These are phyloP conservation scores for Aleiodes sp. DNA, from an alignment of 1,140 invertebrate genomes.

Conservation along the genomic window DNA sequence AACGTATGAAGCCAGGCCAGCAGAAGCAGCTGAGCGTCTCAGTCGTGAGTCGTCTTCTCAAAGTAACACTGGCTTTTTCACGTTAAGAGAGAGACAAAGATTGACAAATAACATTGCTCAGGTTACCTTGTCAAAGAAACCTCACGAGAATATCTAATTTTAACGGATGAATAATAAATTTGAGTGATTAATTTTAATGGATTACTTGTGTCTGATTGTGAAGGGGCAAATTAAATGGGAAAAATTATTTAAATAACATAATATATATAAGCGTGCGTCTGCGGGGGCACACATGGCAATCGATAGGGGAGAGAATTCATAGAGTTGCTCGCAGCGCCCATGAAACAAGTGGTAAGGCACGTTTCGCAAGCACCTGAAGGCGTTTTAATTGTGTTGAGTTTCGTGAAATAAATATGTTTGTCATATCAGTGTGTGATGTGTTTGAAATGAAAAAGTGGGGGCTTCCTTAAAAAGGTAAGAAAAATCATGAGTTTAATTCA, in stretches of 20 bases:
- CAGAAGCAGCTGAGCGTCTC: constrained; percentile 40
- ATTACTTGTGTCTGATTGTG: not conserved
- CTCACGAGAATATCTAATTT: too few relatives aligned
- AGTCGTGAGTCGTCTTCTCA: constrained; percentile 27
- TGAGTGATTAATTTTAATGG: too few relatives aligned
- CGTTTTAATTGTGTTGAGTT: constrained; percentile 33
- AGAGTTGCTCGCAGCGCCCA: constrained; percentile 49
- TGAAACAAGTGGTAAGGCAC: constrained; percentile 54
- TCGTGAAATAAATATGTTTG: constrained; percentile 43
- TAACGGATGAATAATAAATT: too few relatives aligned
- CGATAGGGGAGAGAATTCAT: constrained; percentile 49
- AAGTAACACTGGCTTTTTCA: not conserved
- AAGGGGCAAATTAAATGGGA: not conserved
- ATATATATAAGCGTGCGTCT: constrained; percentile 18
- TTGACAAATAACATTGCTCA: not conserved
- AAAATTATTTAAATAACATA: not conserved
- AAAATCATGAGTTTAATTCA: not conserved
- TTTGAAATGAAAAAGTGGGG: constrained; percentile 36
- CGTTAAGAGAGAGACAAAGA: not conserved
- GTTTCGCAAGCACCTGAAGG: constrained; percentile 42
- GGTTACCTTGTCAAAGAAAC: constrained; percentile 1
- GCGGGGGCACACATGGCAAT: constrained; percentile 46
- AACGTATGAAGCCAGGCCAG: constrained; percentile 43
- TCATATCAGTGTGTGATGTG: constrained; percentile 43
- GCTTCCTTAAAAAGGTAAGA: constrained; percentile 50